These are phyloP conservation scores for Musca domestica DNA, from an alignment of 1,140 invertebrate genomes.

Conservation along the genomic window DNA sequence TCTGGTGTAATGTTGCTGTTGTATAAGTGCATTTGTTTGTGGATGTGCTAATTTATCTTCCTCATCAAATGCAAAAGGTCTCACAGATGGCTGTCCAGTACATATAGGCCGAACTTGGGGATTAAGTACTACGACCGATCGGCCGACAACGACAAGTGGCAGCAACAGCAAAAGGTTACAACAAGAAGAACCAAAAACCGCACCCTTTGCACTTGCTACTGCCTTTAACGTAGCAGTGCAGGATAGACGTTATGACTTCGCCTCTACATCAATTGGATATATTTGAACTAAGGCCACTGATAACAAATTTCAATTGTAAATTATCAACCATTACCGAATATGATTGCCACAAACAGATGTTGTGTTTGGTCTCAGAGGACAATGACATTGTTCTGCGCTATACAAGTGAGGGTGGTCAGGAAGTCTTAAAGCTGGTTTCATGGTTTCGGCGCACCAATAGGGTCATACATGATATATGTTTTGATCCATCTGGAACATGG, in stretches of 20 bases:
- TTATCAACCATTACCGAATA: conserved; percentile 44
- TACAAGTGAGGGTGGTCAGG: conserved; percentile 46
- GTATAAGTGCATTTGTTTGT: too few species aligned
- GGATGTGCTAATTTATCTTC: too few species aligned
- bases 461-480: conserved; percentile 65
- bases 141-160: too few species aligned
- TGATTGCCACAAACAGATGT: conserved; percentile 42
- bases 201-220: background rate
- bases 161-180: too few species aligned
- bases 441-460: conserved; percentile 65
- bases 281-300: conserved; percentile 47
- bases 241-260: conserved; percentile 17
- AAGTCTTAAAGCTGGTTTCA: conserved; percentile 65
- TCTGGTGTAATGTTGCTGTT: too few species aligned
- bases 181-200: background rate
- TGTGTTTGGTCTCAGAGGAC: conserved; percentile 49
- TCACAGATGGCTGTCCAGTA: too few species aligned
- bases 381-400: conserved; percentile 52
- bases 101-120: too few species aligned
- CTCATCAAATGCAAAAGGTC: too few species aligned
- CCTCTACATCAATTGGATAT: conserved; percentile 30
- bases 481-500: conserved; percentile 70
- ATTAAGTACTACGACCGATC: too few species aligned
- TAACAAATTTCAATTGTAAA: conserved; percentile 51
- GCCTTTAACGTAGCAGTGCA: background rate